These are phyloP conservation scores for Cryptotermes secundus DNA, from an alignment of 1,140 invertebrate species.

Conservation along the genomic window DNA sequence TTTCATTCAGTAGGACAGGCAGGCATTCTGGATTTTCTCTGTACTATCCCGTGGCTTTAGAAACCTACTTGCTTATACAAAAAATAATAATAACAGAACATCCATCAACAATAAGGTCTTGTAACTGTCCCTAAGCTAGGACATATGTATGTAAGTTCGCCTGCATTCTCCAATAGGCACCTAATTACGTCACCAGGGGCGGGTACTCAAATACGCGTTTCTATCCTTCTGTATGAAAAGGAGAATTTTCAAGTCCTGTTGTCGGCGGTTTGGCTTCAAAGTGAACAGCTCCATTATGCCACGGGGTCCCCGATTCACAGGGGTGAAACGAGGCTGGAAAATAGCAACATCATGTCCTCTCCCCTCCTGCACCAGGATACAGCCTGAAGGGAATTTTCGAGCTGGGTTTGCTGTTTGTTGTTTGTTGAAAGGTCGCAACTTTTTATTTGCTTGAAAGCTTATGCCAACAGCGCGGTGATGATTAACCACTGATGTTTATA, in stretches of 20 bases:
- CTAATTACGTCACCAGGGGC: slow-evolving; percentile 5
- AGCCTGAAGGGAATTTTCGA: too few relatives aligned
- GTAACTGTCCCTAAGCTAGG: background rate
- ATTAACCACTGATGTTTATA: background rate
- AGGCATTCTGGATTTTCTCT: background rate
- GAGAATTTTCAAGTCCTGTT: background rate
- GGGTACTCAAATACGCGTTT: background rate
- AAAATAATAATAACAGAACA: background rate
- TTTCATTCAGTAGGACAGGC: background rate
- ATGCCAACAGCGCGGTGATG: background rate
- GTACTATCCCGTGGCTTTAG: background rate
- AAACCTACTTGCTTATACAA: background rate
- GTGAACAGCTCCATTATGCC: background rate
- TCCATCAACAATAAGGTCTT: slow-evolving; percentile 5
- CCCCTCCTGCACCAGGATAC: background rate
- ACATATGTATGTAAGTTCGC: background rate
- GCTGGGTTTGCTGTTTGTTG: background rate
- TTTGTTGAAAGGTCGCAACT: background rate
- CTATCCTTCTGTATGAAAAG: background rate
- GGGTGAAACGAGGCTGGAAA: background rate
- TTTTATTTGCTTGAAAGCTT: background rate
- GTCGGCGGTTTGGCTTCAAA: background rate
- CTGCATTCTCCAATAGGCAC: background rate
- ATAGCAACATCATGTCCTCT: background rate
- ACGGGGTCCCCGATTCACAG: background rate